Base-by-base conservation (phyloP, 2,888 invertebrate species). In the Coleophora deauratella region DNA sequence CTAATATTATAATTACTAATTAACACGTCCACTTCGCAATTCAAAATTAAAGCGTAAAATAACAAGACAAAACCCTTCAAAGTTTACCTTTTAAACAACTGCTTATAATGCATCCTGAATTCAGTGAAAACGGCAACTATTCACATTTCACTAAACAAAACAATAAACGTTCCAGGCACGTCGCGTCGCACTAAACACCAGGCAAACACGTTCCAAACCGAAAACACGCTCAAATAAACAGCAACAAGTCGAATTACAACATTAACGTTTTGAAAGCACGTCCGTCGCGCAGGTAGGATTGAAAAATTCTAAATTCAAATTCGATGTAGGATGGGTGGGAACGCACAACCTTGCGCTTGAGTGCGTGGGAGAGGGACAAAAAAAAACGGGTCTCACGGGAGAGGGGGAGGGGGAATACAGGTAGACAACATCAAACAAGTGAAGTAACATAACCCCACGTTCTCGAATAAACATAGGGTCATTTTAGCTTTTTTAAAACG, bases 31-130 rank as follows among this genome's bases (percentile, higher is more conserved):
- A n/a, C n/a, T n/a, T n/a, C n/a, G n/a, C n/a, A n/a, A 21, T 4
- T 21, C 3, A 21, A 21, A 21, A 21, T 21, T 21, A 21, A 21
- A 21, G 21, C 6, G 21, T 4, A 21, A 21, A 21, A n/a, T n/a
- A n/a, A n/a, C n/a, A n/a, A n/a, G n/a, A n/a, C n/a, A n/a, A n/a
- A n/a, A n/a, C n/a, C n/a, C 21, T 21, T 21, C 21, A 21, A 21
- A 4, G 21, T 21, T 46, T 76, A 84, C 85, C 85, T 82, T 62
- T 76, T 80, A 54, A 84, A 82, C 41, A 85, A 58, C 52, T 76
- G 75, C 58, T 85, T 85, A 54, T 82, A 85, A 70, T 85, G 84
- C 85, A 85, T 85, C 74, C 78, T 37, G 41, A 36, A n/a, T 36
- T 41, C 27, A 21, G 21, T 21, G 21, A 44, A 44, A 42, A 51